Evolutionary conservation across 2,888 invertebrate species (phyloP), one percentile per base, ranked within the genome.

Genomic region (Cephus spinipes): DNA sequence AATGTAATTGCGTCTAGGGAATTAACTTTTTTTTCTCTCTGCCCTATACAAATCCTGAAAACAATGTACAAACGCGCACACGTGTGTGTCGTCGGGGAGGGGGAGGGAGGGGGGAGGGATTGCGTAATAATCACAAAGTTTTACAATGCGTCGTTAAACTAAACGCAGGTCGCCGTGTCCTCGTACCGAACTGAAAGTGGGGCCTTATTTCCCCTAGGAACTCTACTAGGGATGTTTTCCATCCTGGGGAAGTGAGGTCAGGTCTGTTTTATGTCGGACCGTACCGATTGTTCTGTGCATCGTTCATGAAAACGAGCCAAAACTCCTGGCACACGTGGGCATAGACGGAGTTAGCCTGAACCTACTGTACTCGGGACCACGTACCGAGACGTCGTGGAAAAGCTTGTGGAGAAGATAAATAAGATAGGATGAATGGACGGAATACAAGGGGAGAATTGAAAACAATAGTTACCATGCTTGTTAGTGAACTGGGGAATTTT

Each of bases 71-170:
- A 55, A 23, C 23, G 15, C 36, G 36, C 36, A 0, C 15, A 1
- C 6, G 40, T 40, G 15, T 6, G 6, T 15, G 6, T 40, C 6
- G 1, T 40, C 40, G 40, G 6, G 4, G 1, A 4, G 4, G 0
- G 12, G 12, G 4, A 1, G 4, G 15, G 15, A 1, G 12, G 4
- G 40, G 40, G 4, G n/a, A 1, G 15, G 15, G 9, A 9, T 23
- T 55, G 23, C 71, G 71, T 78, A 78, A 78, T 78, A 78, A 78
- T 75, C 75, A 73, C 78, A 33, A 76, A 73, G 78, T 78, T 78
- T 78, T 76, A 78, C 78, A 76, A 78, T 73, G 55, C 32, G 55
- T 76, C 78, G 78, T 78, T 78, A 78, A 78, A 76, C 78, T 68
- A 73, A 78, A 78, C 23, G 55, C 9, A 23, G 23, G 23, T 55